These are phyloP conservation scores for cat (Felis catus) DNA, from an alignment of 2,113 vertebrate species.

Conservation along the genomic window F.catus_Fca126_mat1.0 CM031424.1:77965501-77966000, in stretches of 20 bases:
- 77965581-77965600: neutral
- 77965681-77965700: neutral
- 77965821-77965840: no score
- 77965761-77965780: neutral
- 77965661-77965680: neutral
- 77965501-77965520: neutral
- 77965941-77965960: no score
- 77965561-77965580: neutral
- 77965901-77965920: no score
- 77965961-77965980: no score
- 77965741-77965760: neutral
- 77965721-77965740: neutral
- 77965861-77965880: no score
- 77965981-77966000: no score
- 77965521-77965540: neutral
- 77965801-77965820: neutral
- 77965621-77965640: neutral
- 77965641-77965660: neutral
- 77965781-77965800: neutral
- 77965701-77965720: neutral
- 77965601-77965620: neutral
- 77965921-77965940: no score
- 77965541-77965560: accelerated
- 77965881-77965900: no score
- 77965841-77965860: no score